These are phyloP conservation scores for Andrena bucephala DNA, from an alignment of 2,888 invertebrate species.

Conservation along the genomic window DNA sequence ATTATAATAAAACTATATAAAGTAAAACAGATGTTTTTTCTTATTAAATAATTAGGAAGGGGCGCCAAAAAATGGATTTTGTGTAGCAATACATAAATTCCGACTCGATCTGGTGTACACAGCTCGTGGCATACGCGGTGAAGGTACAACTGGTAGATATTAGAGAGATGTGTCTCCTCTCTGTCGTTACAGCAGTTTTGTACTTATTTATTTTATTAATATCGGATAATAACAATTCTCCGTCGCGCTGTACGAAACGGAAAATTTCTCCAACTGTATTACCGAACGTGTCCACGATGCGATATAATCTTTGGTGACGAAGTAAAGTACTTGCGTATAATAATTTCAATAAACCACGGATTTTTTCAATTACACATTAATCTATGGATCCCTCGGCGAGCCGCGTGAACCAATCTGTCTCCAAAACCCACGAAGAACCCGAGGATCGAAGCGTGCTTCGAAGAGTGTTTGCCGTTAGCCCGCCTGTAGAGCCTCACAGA, in stretches of 20 bases:
- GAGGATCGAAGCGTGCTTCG: neutral
- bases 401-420: neutral
- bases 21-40: neutral
- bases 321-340: conserved; percentile 63
- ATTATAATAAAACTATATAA: no score
- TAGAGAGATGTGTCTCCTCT: conserved; percentile 12
- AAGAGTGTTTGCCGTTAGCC: conserved; percentile 4
- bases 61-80: no score
- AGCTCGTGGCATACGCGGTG: conserved; percentile 6
- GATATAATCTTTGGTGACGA: conserved; percentile 55
- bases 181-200: conserved; percentile 12
- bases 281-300: conserved; percentile 43
- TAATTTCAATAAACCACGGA: conserved; percentile 69
- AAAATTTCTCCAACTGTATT: conserved; percentile 46
- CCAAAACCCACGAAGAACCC: neutral
- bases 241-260: conserved; percentile 22
- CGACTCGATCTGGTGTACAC: conserved; percentile 28
- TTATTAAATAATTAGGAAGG: no score
- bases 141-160: conserved; percentile 30
- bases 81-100: conserved; percentile 17
- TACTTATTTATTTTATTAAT: conserved; percentile 50
- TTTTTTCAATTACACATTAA: conserved; percentile 60
- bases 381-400: conserved; percentile 8
- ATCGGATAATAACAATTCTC: conserved; percentile 24
- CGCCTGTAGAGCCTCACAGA: conserved; percentile 43